A percentile compares a stretch with the other conserved stretches of the same genome.
Conservation (phyloP, 2,888 invertebrate species). For the Megamerina dolium region DNA sequence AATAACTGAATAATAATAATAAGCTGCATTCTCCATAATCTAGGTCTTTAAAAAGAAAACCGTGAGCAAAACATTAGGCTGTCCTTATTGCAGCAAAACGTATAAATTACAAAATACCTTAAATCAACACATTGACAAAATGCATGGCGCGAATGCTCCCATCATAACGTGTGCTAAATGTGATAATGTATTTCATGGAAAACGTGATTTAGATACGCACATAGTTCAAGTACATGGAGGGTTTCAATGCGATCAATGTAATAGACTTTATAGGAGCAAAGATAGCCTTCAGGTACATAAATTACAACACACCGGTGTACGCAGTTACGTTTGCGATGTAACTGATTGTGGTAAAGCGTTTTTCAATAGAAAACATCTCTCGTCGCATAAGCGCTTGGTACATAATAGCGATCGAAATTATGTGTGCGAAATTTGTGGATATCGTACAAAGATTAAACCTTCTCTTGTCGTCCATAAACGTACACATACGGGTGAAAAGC, state of each 20-base stretch:
- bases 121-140: neutral
- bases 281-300: slow-evolving; percentile 31
- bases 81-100: neutral
- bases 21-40: neutral
- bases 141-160: neutral
- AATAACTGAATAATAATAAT: neutral
- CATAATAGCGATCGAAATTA: slow-evolving; percentile 15
- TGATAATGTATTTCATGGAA: slow-evolving; percentile 25
- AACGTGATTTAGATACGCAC: slow-evolving; percentile 27
- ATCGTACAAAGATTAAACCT: slow-evolving; percentile 28
- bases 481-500: slow-evolving; percentile 24
- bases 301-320: slow-evolving; percentile 25
- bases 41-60: neutral
- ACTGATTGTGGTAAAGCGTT: slow-evolving; percentile 17
- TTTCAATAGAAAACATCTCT: slow-evolving; percentile 10
- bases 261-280: slow-evolving; percentile 29
- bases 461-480: slow-evolving; percentile 16
- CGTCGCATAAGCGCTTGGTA: slow-evolving; percentile 14
- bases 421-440: slow-evolving; percentile 38
- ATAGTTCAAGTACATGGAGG: slow-evolving; percentile 30
- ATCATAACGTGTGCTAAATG: slow-evolving; percentile 26
- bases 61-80: neutral
- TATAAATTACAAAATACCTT: neutral
- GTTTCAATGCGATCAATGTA: slow-evolving; percentile 26
- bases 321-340: slow-evolving; percentile 11